Conservation (phyloP, 1,140 invertebrate species). For the Drosophila melanica region DNA sequence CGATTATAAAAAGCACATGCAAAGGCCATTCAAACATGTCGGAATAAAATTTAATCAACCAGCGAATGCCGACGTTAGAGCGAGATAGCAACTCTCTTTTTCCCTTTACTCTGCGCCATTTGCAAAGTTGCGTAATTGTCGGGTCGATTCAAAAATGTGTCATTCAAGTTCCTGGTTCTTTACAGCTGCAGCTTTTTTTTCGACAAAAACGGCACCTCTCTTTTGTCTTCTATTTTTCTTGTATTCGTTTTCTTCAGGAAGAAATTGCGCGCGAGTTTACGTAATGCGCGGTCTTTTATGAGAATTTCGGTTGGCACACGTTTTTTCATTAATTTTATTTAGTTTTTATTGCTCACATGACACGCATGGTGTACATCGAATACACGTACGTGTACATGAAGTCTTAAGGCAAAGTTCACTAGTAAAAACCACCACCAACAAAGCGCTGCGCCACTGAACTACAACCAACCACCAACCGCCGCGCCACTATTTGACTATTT, state of each 20-base stretch:
- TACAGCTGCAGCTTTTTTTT: slow-evolving; percentile 34
- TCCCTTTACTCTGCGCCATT: slow-evolving; percentile 59
- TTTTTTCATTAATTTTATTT: slow-evolving; percentile 22
- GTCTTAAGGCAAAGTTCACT: slow-evolving; percentile 73
- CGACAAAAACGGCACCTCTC: slow-evolving; percentile 5
- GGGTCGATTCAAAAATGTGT: slow-evolving; percentile 71
- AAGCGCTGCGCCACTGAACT: slow-evolving; percentile 32
- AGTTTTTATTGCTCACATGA: slow-evolving; percentile 48
- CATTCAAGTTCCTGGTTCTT: slow-evolving; percentile 75
- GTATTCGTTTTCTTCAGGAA: not conserved
- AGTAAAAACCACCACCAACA: slow-evolving; percentile 59
- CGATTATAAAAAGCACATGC: slow-evolving; percentile 73
- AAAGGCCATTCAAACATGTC: slow-evolving; percentile 62
- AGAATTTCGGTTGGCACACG: slow-evolving; percentile 9
- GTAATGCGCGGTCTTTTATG: slow-evolving; percentile 60
- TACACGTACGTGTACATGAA: slow-evolving; percentile 23
- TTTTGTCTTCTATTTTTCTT: slow-evolving; percentile 13
- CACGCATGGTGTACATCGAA: slow-evolving; percentile 30
- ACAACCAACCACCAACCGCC: slow-evolving; percentile 64
- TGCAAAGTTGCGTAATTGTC: slow-evolving; percentile 78
- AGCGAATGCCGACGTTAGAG: slow-evolving; percentile 24
- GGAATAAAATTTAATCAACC: slow-evolving; percentile 30
- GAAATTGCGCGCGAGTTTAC: slow-evolving; percentile 56
- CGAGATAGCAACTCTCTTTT: slow-evolving; percentile 32
- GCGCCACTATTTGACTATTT: slow-evolving; percentile 73